Percentiles rank a stretch among this genome's conserved stretches.
These are phyloP conservation scores for Rhagonycha lutea DNA, from an alignment of 2,888 invertebrate genomes.

Conservation along the genomic window DNA sequence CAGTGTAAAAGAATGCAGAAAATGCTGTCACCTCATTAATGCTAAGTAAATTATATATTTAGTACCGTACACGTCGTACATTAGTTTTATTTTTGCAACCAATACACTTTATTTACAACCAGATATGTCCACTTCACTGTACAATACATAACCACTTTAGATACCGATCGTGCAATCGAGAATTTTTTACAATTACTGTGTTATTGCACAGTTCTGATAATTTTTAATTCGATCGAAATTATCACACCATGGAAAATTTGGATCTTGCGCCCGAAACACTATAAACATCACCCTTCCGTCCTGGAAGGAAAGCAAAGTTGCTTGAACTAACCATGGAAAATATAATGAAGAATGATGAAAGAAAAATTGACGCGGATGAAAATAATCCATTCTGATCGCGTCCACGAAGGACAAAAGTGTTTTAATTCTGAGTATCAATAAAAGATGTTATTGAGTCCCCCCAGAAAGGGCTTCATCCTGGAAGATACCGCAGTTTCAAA, in stretches of 20 bases:
- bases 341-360: no score
- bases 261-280: neutral
- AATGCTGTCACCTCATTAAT: slow-evolving; percentile 16
- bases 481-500: no score
- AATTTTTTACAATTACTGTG: neutral
- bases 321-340: no score
- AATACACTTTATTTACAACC: neutral
- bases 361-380: no score
- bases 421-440: no score
- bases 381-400: no score
- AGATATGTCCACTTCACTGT: neutral
- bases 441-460: no score
- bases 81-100: neutral
- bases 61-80: slow-evolving; percentile 9
- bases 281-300: neutral
- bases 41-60: slow-evolving; percentile 14
- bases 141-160: neutral
- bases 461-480: no score
- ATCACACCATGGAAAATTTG: neutral
- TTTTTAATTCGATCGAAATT: neutral
- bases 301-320: no score
- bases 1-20: slow-evolving; percentile 10
- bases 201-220: neutral
- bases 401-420: no score
- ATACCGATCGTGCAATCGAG: neutral